A percentile compares a stretch with the other conserved stretches of the same genome.
Conservation (phyloP, 2,797 vertebrate species). For the Harpagifer antarcticus region DNA sequence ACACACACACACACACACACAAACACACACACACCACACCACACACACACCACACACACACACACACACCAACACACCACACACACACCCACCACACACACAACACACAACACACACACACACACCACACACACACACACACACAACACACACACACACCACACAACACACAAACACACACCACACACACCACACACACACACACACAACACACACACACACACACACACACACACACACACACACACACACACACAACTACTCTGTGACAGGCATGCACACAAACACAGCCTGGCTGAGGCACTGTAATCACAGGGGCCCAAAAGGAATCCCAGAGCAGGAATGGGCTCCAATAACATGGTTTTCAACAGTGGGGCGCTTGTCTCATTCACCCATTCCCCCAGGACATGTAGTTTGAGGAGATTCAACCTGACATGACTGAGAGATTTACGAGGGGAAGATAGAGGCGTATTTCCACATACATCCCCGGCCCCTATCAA, state of each 20-base stretch:
- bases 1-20: too few species aligned
- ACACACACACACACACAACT: conserved; percentile 27
- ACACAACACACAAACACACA: too few species aligned
- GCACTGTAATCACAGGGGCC: conserved; percentile 70
- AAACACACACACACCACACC: too few species aligned
- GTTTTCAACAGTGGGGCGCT: conserved; percentile 62
- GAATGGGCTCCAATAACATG: conserved; percentile 72
- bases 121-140: too few species aligned
- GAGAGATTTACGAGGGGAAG: conserved; percentile 70
- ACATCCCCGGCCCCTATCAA: conserved; percentile 53
- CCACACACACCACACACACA: too few species aligned
- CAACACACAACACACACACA: too few species aligned
- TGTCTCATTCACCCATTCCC: conserved; percentile 64
- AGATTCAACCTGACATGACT: conserved; percentile 69
- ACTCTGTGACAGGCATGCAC: conserved; percentile 30
- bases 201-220: too few species aligned
- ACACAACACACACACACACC: too few species aligned
- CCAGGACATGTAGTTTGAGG: conserved; percentile 57
- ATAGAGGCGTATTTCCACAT: conserved; percentile 57
- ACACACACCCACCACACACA: conserved; percentile 17
- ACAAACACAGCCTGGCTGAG: conserved; percentile 40
- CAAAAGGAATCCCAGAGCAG: conserved; percentile 65
- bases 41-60: too few species aligned
- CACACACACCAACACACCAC: too few species aligned
- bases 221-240: conserved; percentile 22